Conservation (phyloP, 2,797 vertebrate species). For the Gila robusta region DNA sequence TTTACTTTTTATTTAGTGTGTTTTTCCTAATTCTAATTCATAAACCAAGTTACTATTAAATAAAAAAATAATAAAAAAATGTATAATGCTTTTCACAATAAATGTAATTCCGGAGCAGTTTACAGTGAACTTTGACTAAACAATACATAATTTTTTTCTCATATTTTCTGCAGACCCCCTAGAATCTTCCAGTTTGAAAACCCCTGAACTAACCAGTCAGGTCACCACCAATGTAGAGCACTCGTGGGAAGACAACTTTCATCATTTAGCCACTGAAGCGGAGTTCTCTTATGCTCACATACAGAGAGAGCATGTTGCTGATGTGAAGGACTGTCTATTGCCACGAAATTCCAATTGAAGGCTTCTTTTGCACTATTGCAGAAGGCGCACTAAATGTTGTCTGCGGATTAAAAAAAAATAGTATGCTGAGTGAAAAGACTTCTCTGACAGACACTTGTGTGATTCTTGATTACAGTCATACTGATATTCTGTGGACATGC, state of each 20-base stretch:
- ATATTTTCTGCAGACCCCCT: neutral
- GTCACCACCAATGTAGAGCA: neutral
- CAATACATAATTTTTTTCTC: neutral
- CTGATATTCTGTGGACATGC: slow-evolving; percentile 63
- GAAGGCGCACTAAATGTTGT: slow-evolving; percentile 3
- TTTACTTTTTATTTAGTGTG: neutral
- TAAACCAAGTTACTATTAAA: neutral
- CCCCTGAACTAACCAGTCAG: neutral
- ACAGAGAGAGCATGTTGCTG: neutral
- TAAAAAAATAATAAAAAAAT: too few relatives aligned
- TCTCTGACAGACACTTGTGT: slow-evolving; percentile 64
- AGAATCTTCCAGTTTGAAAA: neutral
- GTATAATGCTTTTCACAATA: neutral
- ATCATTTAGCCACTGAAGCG: neutral
- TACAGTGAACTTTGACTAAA: neutral
- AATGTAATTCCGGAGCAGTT: neutral
- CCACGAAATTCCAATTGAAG: neutral
- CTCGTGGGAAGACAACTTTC: neutral
- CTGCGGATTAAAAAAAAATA: slow-evolving; percentile 26
- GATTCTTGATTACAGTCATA: slow-evolving; percentile 61
- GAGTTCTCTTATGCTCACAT: neutral
- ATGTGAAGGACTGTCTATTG: neutral
- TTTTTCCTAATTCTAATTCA: neutral
- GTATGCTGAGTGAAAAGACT: slow-evolving; percentile 28
- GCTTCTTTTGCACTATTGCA: neutral